Percentiles rank a stretch among this genome's conserved stretches.
Conservation (phyloP, 2,113 vertebrate species). For the Leiothrix lutea region DNA sequence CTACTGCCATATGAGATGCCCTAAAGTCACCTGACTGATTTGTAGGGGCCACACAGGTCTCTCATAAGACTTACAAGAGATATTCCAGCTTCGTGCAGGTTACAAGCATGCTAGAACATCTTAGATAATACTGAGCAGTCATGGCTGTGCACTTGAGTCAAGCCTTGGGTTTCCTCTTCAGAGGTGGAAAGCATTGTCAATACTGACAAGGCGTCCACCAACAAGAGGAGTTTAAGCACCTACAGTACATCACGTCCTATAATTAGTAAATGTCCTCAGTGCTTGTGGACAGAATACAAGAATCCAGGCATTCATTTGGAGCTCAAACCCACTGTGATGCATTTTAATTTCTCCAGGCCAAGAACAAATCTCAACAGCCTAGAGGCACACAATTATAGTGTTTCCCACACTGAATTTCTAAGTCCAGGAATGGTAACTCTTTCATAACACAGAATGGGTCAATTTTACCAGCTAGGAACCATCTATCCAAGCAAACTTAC, state of each 20-base stretch:
- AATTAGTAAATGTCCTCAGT: neutral
- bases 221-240: neutral
- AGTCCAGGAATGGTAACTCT: neutral
- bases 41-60: neutral
- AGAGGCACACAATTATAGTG: neutral
- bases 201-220: neutral
- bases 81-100: neutral
- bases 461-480: neutral
- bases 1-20: neutral
- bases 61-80: neutral
- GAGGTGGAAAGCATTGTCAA: neutral
- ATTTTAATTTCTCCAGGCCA: neutral
- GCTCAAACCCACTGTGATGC: neutral
- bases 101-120: neutral
- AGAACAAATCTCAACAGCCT: neutral
- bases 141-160: neutral
- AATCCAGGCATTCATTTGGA: neutral
- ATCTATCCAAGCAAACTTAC: neutral
- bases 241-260: neutral
- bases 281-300: neutral
- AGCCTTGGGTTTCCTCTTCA: neutral
- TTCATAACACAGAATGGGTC: neutral
- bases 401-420: neutral
- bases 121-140: neutral
- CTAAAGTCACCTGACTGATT: neutral